These are phyloP conservation scores for Coregonus suidteri DNA, from an alignment of 2,797 vertebrate genomes.

Conservation along the genomic window DNA sequence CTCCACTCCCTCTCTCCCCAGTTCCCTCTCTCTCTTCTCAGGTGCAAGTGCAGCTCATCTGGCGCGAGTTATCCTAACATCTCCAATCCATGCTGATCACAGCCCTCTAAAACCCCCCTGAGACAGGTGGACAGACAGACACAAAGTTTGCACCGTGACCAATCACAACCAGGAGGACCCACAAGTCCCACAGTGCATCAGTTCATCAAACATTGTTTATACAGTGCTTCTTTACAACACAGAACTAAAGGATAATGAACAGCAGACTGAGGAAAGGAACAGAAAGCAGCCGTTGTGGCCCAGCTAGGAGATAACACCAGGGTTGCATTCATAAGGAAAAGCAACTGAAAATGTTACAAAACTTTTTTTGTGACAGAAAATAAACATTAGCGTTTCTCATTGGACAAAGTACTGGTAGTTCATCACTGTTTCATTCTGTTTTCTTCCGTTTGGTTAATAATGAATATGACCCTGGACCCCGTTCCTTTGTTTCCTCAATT, in stretches of 20 bases:
- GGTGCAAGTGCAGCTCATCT: conserved; percentile 13
- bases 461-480: not conserved
- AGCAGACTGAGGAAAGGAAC: not conserved
- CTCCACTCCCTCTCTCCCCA: not conserved
- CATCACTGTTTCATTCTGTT: not conserved
- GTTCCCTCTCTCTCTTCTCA: not conserved
- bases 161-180: conserved; percentile 8
- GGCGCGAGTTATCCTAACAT: conserved; percentile 1
- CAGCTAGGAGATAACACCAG: not conserved
- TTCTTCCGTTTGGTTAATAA: not conserved
- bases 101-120: not conserved
- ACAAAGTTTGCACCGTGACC: conserved; percentile 12
- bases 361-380: not conserved
- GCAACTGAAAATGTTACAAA: not conserved
- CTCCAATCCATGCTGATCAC: not conserved
- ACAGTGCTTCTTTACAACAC: not conserved
- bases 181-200: not conserved
- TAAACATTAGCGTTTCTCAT: not conserved
- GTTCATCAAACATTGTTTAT: not conserved
- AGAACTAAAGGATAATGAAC: not conserved
- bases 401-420: not conserved
- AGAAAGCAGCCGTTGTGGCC: not conserved
- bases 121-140: not conserved
- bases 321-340: not conserved
- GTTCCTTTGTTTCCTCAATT: not conserved